Conservation (phyloP, 2,797 vertebrate species). For the Todus mexicanus region DNA sequence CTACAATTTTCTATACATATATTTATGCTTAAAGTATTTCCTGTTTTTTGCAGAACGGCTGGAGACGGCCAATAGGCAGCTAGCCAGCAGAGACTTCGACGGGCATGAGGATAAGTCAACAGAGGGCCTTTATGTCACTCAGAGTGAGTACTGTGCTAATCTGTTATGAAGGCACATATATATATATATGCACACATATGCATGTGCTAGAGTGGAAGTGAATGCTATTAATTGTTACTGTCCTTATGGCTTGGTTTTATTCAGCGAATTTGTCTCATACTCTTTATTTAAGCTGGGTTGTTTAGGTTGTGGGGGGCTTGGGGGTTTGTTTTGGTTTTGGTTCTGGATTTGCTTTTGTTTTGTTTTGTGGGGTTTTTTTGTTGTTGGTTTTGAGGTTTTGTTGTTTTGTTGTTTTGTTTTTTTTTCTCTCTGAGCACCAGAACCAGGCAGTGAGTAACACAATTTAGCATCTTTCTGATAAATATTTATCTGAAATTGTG, state of each 20-base stretch:
- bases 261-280: neutral
- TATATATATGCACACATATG: no score
- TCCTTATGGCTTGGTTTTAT: neutral
- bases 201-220: neutral
- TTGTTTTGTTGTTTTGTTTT: no score
- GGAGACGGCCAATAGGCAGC: constrained; percentile 85
- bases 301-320: neutral
- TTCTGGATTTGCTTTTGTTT: no score
- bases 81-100: constrained; percentile 79
- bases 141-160: constrained; percentile 75
- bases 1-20: constrained; percentile 32
- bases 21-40: constrained; percentile 63
- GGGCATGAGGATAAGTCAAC: constrained; percentile 73
- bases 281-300: neutral
- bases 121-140: constrained; percentile 74
- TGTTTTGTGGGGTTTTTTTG: no score
- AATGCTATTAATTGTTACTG: neutral
- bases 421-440: neutral
- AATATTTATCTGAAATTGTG: constrained; percentile 15
- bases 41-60: constrained; percentile 80
- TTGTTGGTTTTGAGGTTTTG: no score
- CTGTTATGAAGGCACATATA: neutral
- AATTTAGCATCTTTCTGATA: constrained; percentile 5
- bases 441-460: neutral
- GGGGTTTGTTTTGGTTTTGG: neutral